Base-by-base conservation (phyloP, 2,888 invertebrate genomes). In the Drosophila mimica region DNA sequence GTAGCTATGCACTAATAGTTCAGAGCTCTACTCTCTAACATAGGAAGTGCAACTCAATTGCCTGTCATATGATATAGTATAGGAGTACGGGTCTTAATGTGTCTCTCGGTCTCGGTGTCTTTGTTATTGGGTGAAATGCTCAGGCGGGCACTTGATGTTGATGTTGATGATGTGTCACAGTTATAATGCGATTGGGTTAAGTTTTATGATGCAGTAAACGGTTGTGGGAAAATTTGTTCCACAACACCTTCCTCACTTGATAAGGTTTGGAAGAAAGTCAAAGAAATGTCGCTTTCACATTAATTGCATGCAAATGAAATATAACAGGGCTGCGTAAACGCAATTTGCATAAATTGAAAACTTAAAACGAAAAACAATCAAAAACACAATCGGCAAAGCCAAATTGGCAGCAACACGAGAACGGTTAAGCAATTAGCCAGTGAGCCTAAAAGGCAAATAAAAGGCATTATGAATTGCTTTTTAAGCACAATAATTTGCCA, bases 101-200 rank as follows among this genome's bases (percentile, higher is more conserved):
- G 28, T 49, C 40, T 31, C 33, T 38, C 25, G 15, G 46, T 46
- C 38, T 57, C 40, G 28, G 33, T 51, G 48, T 58, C 28, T 49
- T 30, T 30, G 63, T 38, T 51, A 59, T 56, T 60, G 59, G 86
- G 86, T 88, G 88, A 87, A 87, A 85, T 88, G 88, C 70, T 79
- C 66, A 60, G 56, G 58, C 61, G 70, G 84, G 68, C 86, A 86
- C 89, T 83, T 79, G 87, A 88, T 88, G 85, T 76, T 88, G 80
- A 25, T 25, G 25, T 25, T 25, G 25, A 82, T 84, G 90, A 90
- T 86, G 82, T 87, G 90, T 88, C 87, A 90, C 86, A 90, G 77
- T 84, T 83, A 83, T 88, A 86, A 88, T 90, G 90, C 74, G 83
- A 86, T 90, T 83, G 89, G 76, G 78, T 88, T 76, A 83, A 79